phyloP scores from a whole-genome alignment of 2,113 vertebrate genomes.

The Pipa parva region DNA sequence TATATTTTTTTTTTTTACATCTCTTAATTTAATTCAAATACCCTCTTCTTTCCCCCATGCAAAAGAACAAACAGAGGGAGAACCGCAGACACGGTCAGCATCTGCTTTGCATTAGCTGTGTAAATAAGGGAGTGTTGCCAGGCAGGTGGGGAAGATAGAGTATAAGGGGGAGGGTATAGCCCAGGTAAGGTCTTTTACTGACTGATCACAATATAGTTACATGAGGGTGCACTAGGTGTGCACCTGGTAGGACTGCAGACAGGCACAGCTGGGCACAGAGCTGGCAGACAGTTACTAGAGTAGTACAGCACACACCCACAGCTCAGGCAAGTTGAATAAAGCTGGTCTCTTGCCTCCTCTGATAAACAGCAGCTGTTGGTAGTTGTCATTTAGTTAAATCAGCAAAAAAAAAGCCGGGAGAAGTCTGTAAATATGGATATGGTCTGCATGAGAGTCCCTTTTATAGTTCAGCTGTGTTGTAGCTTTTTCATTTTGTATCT shows the following conservation, averaged over 20 bases:
- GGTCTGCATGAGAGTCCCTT: too few species aligned
- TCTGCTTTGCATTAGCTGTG: constrained; percentile 67
- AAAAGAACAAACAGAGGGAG: constrained; percentile 46
- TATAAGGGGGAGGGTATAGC: constrained; percentile 3
- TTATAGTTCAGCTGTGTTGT: too few species aligned
- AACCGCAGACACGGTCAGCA: constrained; percentile 45
- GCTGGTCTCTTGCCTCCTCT: constrained; percentile 57
- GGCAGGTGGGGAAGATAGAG: constrained; percentile 37
- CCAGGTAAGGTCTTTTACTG: neutral
- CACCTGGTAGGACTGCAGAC: neutral
- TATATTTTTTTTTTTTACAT: constrained; percentile 45
- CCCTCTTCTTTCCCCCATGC: constrained; percentile 53
- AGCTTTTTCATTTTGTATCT: too few species aligned
- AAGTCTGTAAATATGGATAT: too few species aligned
- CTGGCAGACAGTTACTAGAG: constrained; percentile 34
- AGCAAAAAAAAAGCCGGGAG: too few species aligned
- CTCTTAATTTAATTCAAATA: too few species aligned
- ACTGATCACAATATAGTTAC: neutral
- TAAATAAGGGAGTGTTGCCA: constrained; percentile 53
- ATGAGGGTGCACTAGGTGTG: neutral
- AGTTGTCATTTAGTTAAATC: too few species aligned
- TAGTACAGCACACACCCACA: neutral
- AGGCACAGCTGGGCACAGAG: neutral
- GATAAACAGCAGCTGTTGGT: constrained; percentile 62
- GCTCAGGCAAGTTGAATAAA: neutral